phyloP scores from a whole-genome alignment of 2,113 vertebrate genomes.

The Calonectris borealis region DNA sequence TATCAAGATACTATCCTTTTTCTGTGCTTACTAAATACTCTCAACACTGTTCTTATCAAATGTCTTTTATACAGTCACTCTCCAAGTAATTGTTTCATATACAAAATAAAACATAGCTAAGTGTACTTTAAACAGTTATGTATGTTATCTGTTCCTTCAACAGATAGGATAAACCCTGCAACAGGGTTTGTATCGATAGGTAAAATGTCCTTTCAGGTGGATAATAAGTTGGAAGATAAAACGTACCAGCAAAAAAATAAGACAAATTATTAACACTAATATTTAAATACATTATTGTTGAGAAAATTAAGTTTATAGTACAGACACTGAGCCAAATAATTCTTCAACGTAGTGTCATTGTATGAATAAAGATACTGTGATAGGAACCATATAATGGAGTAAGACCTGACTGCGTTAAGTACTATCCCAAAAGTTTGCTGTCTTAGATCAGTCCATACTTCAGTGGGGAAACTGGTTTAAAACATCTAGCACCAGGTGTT shows the following conservation, averaged over 20 bases:
- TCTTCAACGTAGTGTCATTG: background rate
- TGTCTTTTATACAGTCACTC: background rate
- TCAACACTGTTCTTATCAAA: background rate
- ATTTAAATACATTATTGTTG: background rate
- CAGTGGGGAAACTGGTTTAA: background rate
- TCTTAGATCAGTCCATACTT: background rate
- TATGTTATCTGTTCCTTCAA: background rate
- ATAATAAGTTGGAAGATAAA: background rate
- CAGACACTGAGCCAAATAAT: background rate
- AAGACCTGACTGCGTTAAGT: background rate
- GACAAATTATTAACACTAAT: background rate
- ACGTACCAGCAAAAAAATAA: background rate
- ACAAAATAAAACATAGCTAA: background rate
- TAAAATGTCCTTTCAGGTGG: background rate
- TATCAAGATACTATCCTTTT: background rate
- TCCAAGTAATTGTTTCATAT: background rate
- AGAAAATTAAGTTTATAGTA: background rate
- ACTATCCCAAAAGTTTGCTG: background rate
- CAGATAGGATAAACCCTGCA: background rate
- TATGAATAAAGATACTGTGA: background rate
- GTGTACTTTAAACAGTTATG: background rate
- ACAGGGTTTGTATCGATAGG: background rate
- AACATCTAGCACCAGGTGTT: background rate
- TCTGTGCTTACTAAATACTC: background rate
- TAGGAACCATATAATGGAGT: background rate